phyloP scores from a whole-genome alignment of 2,113 vertebrate genomes.

The Ranitomeya imitator region DNA sequence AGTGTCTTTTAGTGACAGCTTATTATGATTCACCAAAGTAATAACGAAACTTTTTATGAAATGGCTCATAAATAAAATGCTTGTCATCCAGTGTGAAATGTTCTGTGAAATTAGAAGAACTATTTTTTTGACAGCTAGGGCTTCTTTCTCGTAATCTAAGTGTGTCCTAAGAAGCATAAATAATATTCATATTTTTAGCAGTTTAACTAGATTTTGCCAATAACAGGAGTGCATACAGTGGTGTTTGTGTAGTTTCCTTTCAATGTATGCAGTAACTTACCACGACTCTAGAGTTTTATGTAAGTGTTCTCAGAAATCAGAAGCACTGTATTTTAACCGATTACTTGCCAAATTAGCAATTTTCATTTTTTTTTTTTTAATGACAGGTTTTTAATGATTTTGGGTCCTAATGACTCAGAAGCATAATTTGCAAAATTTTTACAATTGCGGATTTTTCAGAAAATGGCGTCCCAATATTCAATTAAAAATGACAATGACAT shows the following conservation, averaged over 20 bases:
- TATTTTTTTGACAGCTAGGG: slow-evolving; percentile 17
- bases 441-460: too few species aligned
- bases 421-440: too few species aligned
- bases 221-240: neutral
- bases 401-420: too few species aligned
- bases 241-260: neutral
- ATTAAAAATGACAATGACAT: too few species aligned
- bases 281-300: neutral
- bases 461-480: too few species aligned
- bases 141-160: slow-evolving; percentile 25
- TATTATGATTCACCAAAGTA: slow-evolving; percentile 22
- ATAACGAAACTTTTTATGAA: slow-evolving; percentile 41
- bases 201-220: neutral
- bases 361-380: too few species aligned
- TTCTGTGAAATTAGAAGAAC: slow-evolving; percentile 34
- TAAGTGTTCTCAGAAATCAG: neutral
- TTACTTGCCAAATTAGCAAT: too few species aligned
- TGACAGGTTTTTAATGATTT: too few species aligned
- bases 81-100: slow-evolving; percentile 28
- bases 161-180: neutral
- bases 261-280: neutral
- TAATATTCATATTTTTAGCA: neutral
- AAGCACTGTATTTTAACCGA: too few species aligned
- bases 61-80: slow-evolving; percentile 37
- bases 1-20: slow-evolving; percentile 15